Conservation (phyloP, 2,888 invertebrate species). For the Orthonychiurus folsomi region DNA sequence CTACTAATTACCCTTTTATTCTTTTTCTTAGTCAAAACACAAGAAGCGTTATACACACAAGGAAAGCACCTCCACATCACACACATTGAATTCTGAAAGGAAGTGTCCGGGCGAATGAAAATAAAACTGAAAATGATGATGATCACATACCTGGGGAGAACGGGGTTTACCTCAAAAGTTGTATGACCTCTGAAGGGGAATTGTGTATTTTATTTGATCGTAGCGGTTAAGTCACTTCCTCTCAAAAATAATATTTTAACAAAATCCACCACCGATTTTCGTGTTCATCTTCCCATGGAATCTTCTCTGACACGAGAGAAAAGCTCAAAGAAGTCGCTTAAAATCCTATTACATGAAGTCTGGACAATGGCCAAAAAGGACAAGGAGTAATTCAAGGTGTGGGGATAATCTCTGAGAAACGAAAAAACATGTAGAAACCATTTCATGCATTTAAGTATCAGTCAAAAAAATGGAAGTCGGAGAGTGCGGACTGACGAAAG, state of each 20-base stretch:
- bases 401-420: neutral
- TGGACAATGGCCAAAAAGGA: neutral
- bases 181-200: neutral
- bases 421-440: neutral
- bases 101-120: neutral
- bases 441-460: too few species aligned
- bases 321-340: neutral
- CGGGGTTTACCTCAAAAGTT: neutral
- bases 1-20: neutral
- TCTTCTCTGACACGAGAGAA: neutral
- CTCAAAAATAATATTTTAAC: slow-evolving; percentile 5
- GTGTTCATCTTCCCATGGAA: slow-evolving; percentile 16
- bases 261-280: slow-evolving; percentile 15
- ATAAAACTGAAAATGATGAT: neutral
- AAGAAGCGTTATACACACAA: neutral
- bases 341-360: neutral
- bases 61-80: neutral
- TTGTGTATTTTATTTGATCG: neutral
- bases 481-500: too few species aligned
- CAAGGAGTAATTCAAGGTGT: neutral
- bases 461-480: too few species aligned
- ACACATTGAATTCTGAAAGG: neutral
- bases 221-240: slow-evolving; percentile 13
- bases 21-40: neutral
- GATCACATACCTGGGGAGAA: neutral